Conservation (phyloP, 2,888 invertebrate genomes). For the Himalopsyche kuldschensis region DNA sequence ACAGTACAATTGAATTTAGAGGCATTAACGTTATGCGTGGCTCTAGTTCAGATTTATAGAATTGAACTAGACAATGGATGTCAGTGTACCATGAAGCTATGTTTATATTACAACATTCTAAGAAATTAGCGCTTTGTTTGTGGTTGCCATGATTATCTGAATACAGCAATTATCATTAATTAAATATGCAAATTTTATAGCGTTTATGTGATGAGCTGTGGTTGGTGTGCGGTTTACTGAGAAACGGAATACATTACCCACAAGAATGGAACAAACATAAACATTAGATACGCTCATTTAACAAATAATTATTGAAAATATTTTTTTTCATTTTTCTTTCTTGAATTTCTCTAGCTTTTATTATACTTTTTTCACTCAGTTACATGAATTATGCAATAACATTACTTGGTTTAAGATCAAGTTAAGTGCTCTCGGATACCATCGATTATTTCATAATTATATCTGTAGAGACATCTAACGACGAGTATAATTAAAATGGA, state of each 20-base stretch:
- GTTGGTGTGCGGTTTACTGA: not conserved
- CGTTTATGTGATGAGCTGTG: not conserved
- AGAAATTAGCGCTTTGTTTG: not conserved
- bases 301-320: not conserved
- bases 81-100: not conserved
- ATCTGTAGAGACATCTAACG: no score
- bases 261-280: not conserved
- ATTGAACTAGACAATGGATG: not conserved
- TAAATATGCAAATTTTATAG: not conserved
- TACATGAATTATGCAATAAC: no score
- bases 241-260: not conserved
- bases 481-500: no score
- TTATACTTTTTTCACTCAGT: no score
- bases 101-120: not conserved
- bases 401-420: no score
- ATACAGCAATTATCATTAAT: not conserved
- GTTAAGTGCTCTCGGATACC: no score
- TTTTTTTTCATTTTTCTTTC: not conserved
- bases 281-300: not conserved
- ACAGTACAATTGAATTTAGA: no score
- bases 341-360: not conserved
- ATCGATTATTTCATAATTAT: no score
- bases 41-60: no score
- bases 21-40: no score
- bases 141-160: not conserved